Evolutionary conservation across 2,113 vertebrate species (phyloP).

Genomic region (Cebidichthys violaceus): DNA sequence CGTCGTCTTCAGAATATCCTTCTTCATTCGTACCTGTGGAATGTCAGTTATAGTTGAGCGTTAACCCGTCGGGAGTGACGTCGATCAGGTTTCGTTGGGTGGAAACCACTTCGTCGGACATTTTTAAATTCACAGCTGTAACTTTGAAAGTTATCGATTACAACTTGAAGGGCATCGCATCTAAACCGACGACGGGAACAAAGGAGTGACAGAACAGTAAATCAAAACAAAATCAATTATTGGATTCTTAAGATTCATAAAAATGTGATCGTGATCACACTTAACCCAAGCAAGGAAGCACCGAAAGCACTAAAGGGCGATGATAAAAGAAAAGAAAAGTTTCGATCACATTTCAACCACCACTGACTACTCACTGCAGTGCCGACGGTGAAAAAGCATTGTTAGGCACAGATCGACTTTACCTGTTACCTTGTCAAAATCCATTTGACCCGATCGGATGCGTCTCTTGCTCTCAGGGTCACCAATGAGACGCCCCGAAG

Average conservation of each 20-base stretch:
- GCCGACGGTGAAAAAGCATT: conserved; percentile 17
- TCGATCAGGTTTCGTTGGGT: background rate
- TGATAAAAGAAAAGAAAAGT: no score
- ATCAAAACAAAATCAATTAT: no score
- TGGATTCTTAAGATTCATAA: background rate
- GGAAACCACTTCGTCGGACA: background rate
- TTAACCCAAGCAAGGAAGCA: no score
- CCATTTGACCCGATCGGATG: conserved; percentile 8
- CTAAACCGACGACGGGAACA: background rate
- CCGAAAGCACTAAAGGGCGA: no score
- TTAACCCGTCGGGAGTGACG: background rate
- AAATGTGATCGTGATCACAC: no score
- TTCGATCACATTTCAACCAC: background rate
- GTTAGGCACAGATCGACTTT: conserved; percentile 33
- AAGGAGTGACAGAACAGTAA: no score
- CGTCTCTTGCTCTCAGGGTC: conserved; percentile 13
- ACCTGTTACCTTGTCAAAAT: conserved; percentile 62
- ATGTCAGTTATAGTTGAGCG: background rate
- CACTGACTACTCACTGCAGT: conserved; percentile 9
- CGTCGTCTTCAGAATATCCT: conserved; percentile 6
- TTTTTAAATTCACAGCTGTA: background rate
- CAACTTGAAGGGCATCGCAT: background rate
- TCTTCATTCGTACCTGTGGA: conserved; percentile 28
- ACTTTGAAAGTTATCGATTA: background rate
- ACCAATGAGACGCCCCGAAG: background rate